These are phyloP conservation scores for Ariopsis seemanni DNA, from an alignment of 2,113 vertebrate genomes.

Conservation along the genomic window DNA sequence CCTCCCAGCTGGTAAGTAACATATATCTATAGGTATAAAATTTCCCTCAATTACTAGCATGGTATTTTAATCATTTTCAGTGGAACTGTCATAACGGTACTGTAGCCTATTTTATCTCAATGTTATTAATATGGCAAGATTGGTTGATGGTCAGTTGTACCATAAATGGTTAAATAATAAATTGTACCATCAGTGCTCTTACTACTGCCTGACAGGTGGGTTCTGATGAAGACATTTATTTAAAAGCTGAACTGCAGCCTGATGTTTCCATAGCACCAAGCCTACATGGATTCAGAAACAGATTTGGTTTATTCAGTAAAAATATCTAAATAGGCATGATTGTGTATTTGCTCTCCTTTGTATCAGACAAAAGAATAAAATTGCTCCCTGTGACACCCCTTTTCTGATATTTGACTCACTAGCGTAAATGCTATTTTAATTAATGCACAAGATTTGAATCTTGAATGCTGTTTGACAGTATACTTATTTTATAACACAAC, in stretches of 20 bases:
- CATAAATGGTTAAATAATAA: not conserved
- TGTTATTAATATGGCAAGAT: not conserved
- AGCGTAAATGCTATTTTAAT: constrained; percentile 11
- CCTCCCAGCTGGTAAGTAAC: no score
- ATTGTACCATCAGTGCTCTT: not conserved
- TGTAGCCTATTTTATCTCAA: not conserved
- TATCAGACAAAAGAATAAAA: not conserved
- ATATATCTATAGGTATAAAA: no score
- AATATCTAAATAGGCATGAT: not conserved
- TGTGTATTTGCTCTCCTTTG: not conserved
- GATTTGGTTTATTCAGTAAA: not conserved
- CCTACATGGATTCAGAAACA: not conserved
- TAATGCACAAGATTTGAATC: not conserved
- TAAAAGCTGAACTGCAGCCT: not conserved
- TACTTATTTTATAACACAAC: constrained; percentile 36
- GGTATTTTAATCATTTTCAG: not conserved
- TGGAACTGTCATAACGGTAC: not conserved
- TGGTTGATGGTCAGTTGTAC: not conserved
- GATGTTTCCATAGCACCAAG: not conserved
- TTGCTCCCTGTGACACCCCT: not conserved
- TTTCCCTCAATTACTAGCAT: not conserved
- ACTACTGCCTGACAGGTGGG: not conserved
- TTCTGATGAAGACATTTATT: not conserved
- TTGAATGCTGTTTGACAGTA: not conserved
- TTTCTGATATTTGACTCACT: constrained; percentile 5